These are phyloP conservation scores for Rhadinocentrus ornatus DNA, from an alignment of 2,797 vertebrate genomes.

Conservation along the genomic window DNA sequence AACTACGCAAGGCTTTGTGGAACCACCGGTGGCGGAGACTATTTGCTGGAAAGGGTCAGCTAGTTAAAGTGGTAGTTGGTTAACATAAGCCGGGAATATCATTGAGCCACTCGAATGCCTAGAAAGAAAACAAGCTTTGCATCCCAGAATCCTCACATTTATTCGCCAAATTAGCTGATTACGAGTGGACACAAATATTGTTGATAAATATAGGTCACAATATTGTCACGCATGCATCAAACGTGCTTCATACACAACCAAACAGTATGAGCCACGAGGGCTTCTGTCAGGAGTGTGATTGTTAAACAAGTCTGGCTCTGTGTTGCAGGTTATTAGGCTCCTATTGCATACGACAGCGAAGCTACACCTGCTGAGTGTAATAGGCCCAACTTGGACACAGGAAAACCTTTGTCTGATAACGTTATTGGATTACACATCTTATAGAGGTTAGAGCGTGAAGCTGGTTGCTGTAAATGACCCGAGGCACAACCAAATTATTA, in stretches of 20 bases:
- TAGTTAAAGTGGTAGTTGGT: conserved; percentile 53
- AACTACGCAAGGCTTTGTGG: conserved; percentile 29
- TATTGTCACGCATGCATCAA: conserved; percentile 9
- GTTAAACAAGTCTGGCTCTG: conserved; percentile 12
- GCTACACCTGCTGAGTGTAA: conserved; percentile 62
- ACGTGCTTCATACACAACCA: background rate
- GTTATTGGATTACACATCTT: conserved; percentile 64
- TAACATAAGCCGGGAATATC: conserved; percentile 50
- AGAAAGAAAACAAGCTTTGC: conserved; percentile 12
- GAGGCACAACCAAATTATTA: conserved; percentile 24
- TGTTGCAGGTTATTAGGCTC: conserved; percentile 8
- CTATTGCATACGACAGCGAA: conserved; percentile 32
- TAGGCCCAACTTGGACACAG: conserved; percentile 55
- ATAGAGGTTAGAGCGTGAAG: conserved; percentile 42
- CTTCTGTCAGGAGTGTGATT: conserved; percentile 14
- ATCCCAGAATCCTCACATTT: background rate
- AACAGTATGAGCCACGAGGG: conserved; percentile 15
- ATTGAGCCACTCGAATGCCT: conserved; percentile 10
- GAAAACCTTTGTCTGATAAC: conserved; percentile 67
- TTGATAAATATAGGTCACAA: conserved; percentile 63
- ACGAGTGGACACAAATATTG: background rate
- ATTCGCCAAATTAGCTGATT: background rate
- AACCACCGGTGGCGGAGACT: conserved; percentile 64
- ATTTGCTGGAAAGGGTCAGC: conserved; percentile 64
- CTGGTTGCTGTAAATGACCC: conserved; percentile 27